Evolutionary conservation across 2,888 invertebrate species (phyloP).

Genomic region (Psococerastis gibbosa): DNA sequence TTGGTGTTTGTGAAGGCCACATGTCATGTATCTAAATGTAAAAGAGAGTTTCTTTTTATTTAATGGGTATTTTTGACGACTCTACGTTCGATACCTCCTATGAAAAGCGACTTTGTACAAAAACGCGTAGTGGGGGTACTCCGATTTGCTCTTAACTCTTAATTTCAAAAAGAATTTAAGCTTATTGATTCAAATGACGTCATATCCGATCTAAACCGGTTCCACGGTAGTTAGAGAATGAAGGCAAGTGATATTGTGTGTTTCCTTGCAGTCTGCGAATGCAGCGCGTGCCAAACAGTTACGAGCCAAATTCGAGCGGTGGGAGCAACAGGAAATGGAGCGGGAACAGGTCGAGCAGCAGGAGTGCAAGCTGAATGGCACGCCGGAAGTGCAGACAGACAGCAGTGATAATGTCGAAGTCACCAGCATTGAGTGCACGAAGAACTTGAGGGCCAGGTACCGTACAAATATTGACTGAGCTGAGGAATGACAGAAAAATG

Average conservation of each 20-base stretch:
- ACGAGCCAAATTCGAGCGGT: constrained; percentile 73
- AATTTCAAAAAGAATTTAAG: constrained; percentile 1
- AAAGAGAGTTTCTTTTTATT: background rate
- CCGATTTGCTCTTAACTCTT: background rate
- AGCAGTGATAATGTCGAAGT: constrained; percentile 27
- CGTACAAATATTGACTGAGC: too few relatives aligned
- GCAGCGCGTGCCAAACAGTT: constrained; percentile 67
- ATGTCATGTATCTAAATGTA: too few relatives aligned
- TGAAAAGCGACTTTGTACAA: too few relatives aligned
- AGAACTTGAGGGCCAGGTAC: constrained; percentile 39
- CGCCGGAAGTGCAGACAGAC: constrained; percentile 27
- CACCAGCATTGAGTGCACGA: constrained; percentile 70
- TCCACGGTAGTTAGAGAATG: too few relatives aligned
- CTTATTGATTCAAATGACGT: too few relatives aligned
- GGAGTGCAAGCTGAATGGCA: constrained; percentile 30
- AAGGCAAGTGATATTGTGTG: background rate
- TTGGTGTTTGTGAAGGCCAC: too few relatives aligned
- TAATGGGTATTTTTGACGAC: too few relatives aligned
- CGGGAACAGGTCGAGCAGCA: constrained; percentile 38
- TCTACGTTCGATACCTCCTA: too few relatives aligned
- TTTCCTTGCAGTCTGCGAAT: constrained; percentile 39
- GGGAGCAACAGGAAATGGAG: constrained; percentile 50
- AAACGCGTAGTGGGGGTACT: too few relatives aligned
- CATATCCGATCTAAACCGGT: too few relatives aligned
- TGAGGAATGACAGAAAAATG: too few relatives aligned